These are phyloP conservation scores for Zenarchopterus dispar DNA, from an alignment of 2,797 vertebrate species.

Conservation along the genomic window DNA sequence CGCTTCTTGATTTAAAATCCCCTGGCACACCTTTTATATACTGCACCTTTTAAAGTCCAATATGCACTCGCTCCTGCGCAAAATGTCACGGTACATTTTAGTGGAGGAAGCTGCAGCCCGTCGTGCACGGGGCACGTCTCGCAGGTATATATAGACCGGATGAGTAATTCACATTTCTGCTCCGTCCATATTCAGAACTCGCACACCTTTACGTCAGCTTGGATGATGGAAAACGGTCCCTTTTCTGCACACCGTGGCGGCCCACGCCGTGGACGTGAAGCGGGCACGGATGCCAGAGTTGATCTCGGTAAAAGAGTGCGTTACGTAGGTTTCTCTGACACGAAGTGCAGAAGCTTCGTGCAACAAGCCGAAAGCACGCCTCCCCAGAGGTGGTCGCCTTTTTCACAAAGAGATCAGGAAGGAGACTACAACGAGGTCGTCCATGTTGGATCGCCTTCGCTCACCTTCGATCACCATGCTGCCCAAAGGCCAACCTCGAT, in stretches of 20 bases:
- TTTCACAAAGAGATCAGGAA: too few species aligned
- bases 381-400: too few species aligned
- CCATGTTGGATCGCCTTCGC: too few species aligned
- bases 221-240: neutral
- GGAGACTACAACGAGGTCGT: too few species aligned
- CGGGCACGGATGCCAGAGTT: neutral
- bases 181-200: neutral
- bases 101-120: neutral
- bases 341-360: too few species aligned
- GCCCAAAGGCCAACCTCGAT: too few species aligned
- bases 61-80: neutral
- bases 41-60: conserved; percentile 6
- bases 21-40: neutral
- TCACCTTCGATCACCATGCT: too few species aligned
- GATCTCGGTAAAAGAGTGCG: too few species aligned
- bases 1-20: conserved; percentile 13
- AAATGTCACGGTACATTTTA: neutral
- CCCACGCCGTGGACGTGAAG: neutral
- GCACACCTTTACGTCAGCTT: neutral
- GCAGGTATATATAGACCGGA: neutral
- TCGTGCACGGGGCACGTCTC: neutral
- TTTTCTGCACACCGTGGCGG: neutral
- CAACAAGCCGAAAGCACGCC: too few species aligned
- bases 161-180: too few species aligned
- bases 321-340: too few species aligned